Evolutionary conservation across 2,888 invertebrate genomes (phyloP).

Genomic region (Drosophila lutescens): DNA sequence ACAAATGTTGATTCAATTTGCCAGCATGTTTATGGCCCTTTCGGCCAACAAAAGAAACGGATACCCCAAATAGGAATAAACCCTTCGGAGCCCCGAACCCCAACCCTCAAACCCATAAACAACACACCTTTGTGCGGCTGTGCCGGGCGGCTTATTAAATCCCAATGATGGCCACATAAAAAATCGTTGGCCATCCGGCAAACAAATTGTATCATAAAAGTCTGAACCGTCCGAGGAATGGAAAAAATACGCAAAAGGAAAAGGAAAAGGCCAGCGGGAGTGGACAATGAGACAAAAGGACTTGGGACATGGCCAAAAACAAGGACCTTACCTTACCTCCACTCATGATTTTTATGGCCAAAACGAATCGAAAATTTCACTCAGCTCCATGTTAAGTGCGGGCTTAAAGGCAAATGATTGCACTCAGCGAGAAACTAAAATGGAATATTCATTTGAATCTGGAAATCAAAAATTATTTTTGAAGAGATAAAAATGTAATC

Average conservation of each 20-base stretch:
- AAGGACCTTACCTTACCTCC: constrained; percentile 38
- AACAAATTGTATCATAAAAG: constrained; percentile 73
- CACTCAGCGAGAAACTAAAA: neutral
- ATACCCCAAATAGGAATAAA: constrained; percentile 39
- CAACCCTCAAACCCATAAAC: constrained; percentile 43
- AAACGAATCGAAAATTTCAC: constrained; percentile 72
- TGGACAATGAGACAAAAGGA: constrained; percentile 61
- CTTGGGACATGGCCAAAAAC: constrained; percentile 57
- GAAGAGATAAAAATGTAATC: too few relatives aligned
- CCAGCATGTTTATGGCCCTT: constrained; percentile 22
- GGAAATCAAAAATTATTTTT: too few relatives aligned
- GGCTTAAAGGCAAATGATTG: constrained; percentile 32
- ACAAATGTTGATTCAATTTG: constrained; percentile 34
- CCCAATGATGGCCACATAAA: constrained; percentile 70
- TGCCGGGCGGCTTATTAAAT: constrained; percentile 69
- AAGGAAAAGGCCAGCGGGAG: constrained; percentile 45
- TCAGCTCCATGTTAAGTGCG: constrained; percentile 73
- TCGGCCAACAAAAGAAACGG: constrained; percentile 41
- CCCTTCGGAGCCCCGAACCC: constrained; percentile 8
- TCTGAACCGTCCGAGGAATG: constrained; percentile 46
- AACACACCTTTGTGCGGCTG: constrained; percentile 50
- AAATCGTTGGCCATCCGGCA: constrained; percentile 50
- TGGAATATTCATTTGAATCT: neutral
- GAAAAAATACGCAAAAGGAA: constrained; percentile 46
- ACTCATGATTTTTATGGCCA: constrained; percentile 62